Evolutionary conservation across 1,140 invertebrate genomes (phyloP).

Genomic region (Rhynchophorus ferrugineus): DNA sequence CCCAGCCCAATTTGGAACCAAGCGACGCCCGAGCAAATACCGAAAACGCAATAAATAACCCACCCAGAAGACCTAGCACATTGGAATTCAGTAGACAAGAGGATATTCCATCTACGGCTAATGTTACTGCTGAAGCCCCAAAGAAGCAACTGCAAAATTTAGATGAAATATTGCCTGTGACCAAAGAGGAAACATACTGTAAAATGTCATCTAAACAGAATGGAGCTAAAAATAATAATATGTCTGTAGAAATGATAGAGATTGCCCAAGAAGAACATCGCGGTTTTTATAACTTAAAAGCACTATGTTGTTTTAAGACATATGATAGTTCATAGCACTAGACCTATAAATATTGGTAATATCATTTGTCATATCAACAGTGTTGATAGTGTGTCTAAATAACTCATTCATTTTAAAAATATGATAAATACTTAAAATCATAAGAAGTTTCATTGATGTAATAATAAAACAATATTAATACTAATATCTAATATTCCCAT

Average conservation of each 20-base stretch:
- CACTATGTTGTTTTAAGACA: conserved; percentile 46
- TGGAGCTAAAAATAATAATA: conserved; percentile 4
- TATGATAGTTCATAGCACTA: conserved; percentile 44
- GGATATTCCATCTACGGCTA: not conserved
- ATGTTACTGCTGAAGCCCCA: conserved; percentile 3
- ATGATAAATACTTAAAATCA: too few relatives aligned
- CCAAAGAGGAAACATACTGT: conserved; percentile 15
- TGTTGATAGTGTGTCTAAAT: too few relatives aligned
- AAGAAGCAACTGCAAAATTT: conserved; percentile 15
- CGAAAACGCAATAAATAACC: conserved; percentile 6
- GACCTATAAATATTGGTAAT: too few relatives aligned
- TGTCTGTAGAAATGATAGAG: too few relatives aligned
- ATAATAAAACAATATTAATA: too few relatives aligned
- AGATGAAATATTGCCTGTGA: conserved; percentile 33
- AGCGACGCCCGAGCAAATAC: too few relatives aligned
- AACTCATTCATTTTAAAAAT: too few relatives aligned
- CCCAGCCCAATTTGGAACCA: conserved; percentile 8
- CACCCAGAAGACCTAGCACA: not conserved
- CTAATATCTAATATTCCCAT: too few relatives aligned
- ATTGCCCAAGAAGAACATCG: conserved; percentile 38
- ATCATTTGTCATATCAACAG: too few relatives aligned
- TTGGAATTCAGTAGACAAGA: too few relatives aligned
- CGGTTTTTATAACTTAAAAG: conserved; percentile 42
- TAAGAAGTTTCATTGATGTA: too few relatives aligned
- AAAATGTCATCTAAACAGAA: conserved; percentile 9